These are phyloP conservation scores for Archilochus colubris DNA, from an alignment of 2,113 vertebrate genomes.

Conservation along the genomic window DNA sequence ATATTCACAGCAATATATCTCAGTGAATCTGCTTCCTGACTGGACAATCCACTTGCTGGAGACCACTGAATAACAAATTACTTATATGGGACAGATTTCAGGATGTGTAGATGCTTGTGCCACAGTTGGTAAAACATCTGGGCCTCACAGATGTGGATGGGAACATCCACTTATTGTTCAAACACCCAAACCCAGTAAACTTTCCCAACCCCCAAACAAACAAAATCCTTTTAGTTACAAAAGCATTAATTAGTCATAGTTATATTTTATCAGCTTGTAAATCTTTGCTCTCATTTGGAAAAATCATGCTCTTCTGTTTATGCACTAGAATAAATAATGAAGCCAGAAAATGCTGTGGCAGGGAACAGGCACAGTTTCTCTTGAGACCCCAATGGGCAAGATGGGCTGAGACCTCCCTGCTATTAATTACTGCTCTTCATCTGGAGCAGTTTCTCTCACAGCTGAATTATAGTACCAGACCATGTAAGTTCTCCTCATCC, in stretches of 20 bases:
- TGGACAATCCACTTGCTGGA: constrained; percentile 45
- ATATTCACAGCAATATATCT: constrained; percentile 54
- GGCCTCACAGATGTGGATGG: constrained; percentile 22
- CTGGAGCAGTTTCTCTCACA: constrained; percentile 18
- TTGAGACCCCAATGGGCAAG: constrained; percentile 31
- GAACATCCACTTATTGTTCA: constrained; percentile 34
- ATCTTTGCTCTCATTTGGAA: background rate
- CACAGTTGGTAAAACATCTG: constrained; percentile 58
- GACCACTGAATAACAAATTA: constrained; percentile 27
- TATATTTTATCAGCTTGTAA: background rate
- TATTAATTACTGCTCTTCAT: constrained; percentile 28
- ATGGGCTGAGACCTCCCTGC: constrained; percentile 17
- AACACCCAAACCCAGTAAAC: background rate
- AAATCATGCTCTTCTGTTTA: background rate
- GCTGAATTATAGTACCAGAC: background rate
- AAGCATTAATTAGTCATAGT: background rate
- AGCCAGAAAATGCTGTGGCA: background rate
- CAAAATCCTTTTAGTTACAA: background rate
- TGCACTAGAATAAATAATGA: background rate
- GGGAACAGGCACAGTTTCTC: background rate
- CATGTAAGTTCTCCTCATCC: background rate
- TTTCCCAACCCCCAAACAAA: background rate
- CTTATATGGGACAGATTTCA: constrained; percentile 26
- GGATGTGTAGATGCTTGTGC: constrained; percentile 49
- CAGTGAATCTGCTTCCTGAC: constrained; percentile 51